Conservation (phyloP, 35 echinoderm and acorn worm species). For the Antedon bifida region DNA sequence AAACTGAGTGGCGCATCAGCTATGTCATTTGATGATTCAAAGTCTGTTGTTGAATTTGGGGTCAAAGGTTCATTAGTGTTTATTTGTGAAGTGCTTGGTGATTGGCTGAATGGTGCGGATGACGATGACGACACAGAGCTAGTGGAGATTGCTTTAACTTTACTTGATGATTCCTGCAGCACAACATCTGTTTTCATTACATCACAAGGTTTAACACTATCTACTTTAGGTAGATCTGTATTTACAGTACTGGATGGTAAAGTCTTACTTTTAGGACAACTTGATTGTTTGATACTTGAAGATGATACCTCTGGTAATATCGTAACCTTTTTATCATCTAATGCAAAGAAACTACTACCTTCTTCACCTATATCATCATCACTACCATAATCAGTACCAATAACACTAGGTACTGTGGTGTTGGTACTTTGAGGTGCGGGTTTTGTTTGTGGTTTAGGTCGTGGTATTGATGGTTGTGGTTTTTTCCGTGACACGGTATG, state of each 20-base stretch:
- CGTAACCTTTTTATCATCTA: no score
- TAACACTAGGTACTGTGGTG: not conserved
- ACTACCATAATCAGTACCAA: not conserved
- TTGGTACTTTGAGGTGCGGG: not conserved
- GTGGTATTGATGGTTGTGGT: not conserved
- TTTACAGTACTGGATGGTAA: no score
- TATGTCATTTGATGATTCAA: not conserved
- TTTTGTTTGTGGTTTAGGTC: not conserved
- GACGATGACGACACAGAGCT: not conserved
- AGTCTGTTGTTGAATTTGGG: not conserved
- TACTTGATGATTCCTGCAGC: not conserved
- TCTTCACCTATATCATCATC: not conserved
- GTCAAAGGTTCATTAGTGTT: no score
- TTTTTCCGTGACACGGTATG: conserved; percentile 4
- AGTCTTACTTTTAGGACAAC: no score
- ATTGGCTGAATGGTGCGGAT: not conserved
- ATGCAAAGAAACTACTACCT: conserved; percentile 2
- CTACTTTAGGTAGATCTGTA: no score
- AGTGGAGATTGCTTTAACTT: not conserved
- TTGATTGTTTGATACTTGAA: no score
- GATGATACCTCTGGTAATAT: not conserved
- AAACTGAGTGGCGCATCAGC: conserved; percentile 14
- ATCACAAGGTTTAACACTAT: no score
- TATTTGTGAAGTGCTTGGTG: no score
- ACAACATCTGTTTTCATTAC: no score